A percentile compares a stretch with the other conserved stretches of the same genome.
Conservation (phyloP, 2,888 invertebrate genomes). For the Hyles lineata region DNA sequence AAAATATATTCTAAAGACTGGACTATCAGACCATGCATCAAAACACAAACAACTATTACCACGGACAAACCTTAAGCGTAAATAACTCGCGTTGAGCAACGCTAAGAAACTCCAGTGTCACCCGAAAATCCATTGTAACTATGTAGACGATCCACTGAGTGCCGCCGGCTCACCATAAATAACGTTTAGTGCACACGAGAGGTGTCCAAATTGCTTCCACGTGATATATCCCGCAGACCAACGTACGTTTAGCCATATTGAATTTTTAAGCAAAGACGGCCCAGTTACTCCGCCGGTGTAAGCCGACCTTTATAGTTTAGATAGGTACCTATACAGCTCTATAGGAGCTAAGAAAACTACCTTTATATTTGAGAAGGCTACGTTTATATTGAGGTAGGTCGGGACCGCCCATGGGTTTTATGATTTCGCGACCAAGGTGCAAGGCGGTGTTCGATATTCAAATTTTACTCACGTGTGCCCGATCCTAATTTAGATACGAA, state of each 20-base stretch:
- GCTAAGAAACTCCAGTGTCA: constrained; percentile 49
- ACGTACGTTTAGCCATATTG: constrained; percentile 76
- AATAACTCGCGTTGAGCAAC: background rate
- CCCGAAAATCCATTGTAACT: constrained; percentile 73
- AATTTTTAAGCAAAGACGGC: constrained; percentile 76
- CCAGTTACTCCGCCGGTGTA: constrained; percentile 41
- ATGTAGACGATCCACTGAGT: constrained; percentile 77
- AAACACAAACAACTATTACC: background rate
- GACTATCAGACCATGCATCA: background rate
- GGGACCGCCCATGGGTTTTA: constrained; percentile 53
- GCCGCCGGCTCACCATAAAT: constrained; percentile 79
- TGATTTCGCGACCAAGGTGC: constrained; percentile 52
- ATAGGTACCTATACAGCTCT: constrained; percentile 29
- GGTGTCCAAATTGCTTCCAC: constrained; percentile 82
- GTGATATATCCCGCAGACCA: constrained; percentile 76
- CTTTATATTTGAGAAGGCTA: constrained; percentile 35
- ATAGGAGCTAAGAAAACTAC: constrained; percentile 50
- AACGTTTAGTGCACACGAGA: constrained; percentile 79
- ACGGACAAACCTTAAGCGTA: background rate
- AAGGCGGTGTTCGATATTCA: background rate
- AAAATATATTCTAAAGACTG: too few relatives aligned
- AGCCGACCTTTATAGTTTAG: constrained; percentile 43
- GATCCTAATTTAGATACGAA: background rate
- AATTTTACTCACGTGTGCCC: background rate
- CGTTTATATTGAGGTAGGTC: constrained; percentile 60